Evolutionary conservation across 2,888 invertebrate genomes (phyloP), one percentile per base, ranked within the genome.

Genomic region (Chrysomela aeneicollis): DNA sequence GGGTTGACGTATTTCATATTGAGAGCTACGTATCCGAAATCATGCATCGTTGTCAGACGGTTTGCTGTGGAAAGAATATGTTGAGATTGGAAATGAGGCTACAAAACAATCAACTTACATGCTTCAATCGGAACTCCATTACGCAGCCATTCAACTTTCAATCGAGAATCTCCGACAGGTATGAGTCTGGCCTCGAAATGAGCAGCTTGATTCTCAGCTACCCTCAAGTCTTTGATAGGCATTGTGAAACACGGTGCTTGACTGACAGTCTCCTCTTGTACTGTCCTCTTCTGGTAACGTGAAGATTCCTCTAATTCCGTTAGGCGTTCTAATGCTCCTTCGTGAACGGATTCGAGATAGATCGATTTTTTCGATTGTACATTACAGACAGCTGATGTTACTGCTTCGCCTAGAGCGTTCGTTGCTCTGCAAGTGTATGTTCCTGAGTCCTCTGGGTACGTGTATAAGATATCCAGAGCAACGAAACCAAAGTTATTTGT

Each of bases 401-500:
- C 92, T 32, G 95, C 95, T 85, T 96, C 94, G 46, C 98, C 98
- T 15, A 94, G 86, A 58, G 92, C 92, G 78, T 98, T 99, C 59
- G 89, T 91, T 1, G 98, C 97, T 76, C 95, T 89, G 81, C 96
- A 95, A 0, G 97, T 97, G 81, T 98, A 99, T 0, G 92, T 93
- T 52, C 98, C 99, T 15, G 94, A 92, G 85, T 99, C 98, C 81
- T 98, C 98, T 8, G 97, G 94, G 77, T 97, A 91, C 64, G 95
- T 93, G 73, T 97, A 93, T 86, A 97, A 89, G 73, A 99, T 97
- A 79, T 99, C 98, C 63, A 99, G 85, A 21, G 97, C 95, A 12
- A 98, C 97, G 81, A 96, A 98, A 49, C 98, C 98, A 81, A 99
- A 98, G 83, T 95, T 98, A 79, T 97, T 94, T 8, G 95, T 95